These are phyloP conservation scores for Drosophila guanche DNA, from an alignment of 1,140 invertebrate genomes.

Conservation along the genomic window DNA sequence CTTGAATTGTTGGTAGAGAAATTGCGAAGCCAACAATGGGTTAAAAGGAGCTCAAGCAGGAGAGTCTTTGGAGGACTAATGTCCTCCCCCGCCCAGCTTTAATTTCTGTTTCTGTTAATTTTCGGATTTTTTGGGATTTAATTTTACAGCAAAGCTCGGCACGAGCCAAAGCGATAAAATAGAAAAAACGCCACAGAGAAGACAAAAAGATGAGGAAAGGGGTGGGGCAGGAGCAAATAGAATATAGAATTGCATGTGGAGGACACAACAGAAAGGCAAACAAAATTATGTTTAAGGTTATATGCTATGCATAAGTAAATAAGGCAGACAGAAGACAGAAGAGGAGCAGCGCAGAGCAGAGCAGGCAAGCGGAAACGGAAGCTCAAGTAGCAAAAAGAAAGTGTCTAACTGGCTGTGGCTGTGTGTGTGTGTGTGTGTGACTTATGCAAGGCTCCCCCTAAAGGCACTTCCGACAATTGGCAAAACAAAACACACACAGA, in stretches of 20 bases:
- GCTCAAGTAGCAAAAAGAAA: conserved; percentile 78
- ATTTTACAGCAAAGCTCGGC: conserved; percentile 16
- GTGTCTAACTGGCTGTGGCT: conserved; percentile 69
- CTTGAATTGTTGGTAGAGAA: conserved; percentile 31
- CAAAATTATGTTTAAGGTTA: conserved; percentile 82
- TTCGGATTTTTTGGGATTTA: background rate
- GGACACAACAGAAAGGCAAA: conserved; percentile 70
- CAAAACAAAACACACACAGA: conserved; percentile 70
- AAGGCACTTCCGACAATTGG: conserved; percentile 78
- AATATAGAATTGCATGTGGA: conserved; percentile 72
- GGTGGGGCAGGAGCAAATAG: conserved; percentile 31
- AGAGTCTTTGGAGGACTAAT: background rate
- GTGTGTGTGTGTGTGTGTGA: conserved; percentile 48
- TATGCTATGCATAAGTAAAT: conserved; percentile 81
- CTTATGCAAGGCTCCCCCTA: conserved; percentile 53
- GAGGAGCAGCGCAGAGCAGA: conserved; percentile 19
- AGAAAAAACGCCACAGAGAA: conserved; percentile 20
- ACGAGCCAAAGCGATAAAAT: conserved; percentile 71
- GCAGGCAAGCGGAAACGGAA: conserved; percentile 70
- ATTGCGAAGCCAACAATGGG: conserved; percentile 10
- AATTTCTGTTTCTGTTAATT: conserved; percentile 15
- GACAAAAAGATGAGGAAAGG: conserved; percentile 41
- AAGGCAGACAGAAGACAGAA: conserved; percentile 46
- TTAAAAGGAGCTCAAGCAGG: conserved; percentile 21
- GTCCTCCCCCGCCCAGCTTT: background rate